Evolutionary conservation across 2,113 vertebrate species (phyloP), one percentile per base, ranked within the genome.

Genomic region (Nannobrachium achirus): DNA sequence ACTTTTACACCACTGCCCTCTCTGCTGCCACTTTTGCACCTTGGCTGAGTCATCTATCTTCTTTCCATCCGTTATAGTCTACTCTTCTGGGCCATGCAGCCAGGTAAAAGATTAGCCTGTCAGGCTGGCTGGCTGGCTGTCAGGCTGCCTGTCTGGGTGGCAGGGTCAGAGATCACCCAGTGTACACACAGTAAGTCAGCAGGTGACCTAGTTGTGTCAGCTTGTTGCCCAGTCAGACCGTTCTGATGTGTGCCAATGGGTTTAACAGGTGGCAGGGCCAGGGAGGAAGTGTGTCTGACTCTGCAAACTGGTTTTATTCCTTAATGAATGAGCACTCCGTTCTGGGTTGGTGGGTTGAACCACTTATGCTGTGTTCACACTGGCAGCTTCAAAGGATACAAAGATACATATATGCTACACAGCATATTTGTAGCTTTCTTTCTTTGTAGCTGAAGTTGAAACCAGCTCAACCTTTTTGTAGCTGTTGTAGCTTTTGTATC

Each of bases 101-200:
- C 79, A 82, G 73, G 85, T 91, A 78, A 90, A 89, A 75, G 66
- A 80, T 88, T 86, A 86, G 71, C 83, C 20, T 46, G 41, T 41
- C 40, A 13, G 25, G 25, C 25, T 33, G 25, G 25, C 20, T 25
- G 20, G 20, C 1, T 33, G 25, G 25, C 25, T 33, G 25, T 3
- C 25, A 4, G 25, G 25, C 25, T 33, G 25, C 3, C 25, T 33
- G 25, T 3, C 25, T 33, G 25, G 3, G 25, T 5, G 25, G 25
- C 25, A 61, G 52, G 7, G 58, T 65, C 48, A 11, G 41, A 76
- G 64, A 33, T 33, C 25, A n/a, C 25, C 6, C 25, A 33, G 25
- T 33, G 25, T 33, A 45, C 10, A 15, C 70, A 75, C 63, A 66
- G 19, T 46, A n/a, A n/a, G 62, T 73, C 81, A 77, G 69, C 45